These are phyloP conservation scores for Drosophila bipectinata DNA, from an alignment of 1,140 invertebrate species.

Conservation along the genomic window DNA sequence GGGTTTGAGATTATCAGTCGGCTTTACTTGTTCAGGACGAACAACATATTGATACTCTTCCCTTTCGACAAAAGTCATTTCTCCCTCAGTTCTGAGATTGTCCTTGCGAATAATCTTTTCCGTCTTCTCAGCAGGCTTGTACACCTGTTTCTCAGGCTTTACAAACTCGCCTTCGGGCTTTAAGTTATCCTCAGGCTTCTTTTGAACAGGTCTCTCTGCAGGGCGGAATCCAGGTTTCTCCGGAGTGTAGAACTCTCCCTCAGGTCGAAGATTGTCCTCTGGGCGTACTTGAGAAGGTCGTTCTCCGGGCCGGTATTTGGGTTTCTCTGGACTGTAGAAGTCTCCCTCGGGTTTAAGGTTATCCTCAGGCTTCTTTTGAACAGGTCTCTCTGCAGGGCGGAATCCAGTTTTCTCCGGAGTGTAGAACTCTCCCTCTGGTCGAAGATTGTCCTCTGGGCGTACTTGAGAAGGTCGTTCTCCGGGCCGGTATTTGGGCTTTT, in stretches of 20 bases:
- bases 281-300: slow-evolving; percentile 83
- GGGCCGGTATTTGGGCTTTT: slow-evolving; percentile 85
- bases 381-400: not conserved
- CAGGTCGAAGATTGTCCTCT: slow-evolving; percentile 86
- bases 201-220: slow-evolving; percentile 74
- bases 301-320: slow-evolving; percentile 83
- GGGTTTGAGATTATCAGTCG: slow-evolving; percentile 85
- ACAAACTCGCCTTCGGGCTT: slow-evolving; percentile 50
- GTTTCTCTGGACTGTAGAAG: slow-evolving; percentile 84
- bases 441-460: slow-evolving; percentile 2
- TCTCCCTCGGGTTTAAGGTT: slow-evolving; percentile 87
- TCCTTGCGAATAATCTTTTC: slow-evolving; percentile 86
- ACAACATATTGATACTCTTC: slow-evolving; percentile 82
- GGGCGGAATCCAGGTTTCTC: slow-evolving; percentile 62
- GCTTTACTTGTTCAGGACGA: slow-evolving; percentile 76
- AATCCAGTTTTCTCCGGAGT: not conserved
- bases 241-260: slow-evolving; percentile 85
- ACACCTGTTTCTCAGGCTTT: slow-evolving; percentile 67
- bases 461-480: slow-evolving; percentile 85
- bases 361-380: slow-evolving; percentile 18
- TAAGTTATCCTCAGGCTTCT: not conserved
- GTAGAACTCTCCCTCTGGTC: not conserved
- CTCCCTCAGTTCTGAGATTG: slow-evolving; percentile 87
- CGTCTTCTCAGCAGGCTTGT: slow-evolving; percentile 84
- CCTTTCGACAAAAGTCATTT: slow-evolving; percentile 80